Base-by-base conservation (phyloP, 2,113 vertebrate species). In the Bubo bubo region DNA sequence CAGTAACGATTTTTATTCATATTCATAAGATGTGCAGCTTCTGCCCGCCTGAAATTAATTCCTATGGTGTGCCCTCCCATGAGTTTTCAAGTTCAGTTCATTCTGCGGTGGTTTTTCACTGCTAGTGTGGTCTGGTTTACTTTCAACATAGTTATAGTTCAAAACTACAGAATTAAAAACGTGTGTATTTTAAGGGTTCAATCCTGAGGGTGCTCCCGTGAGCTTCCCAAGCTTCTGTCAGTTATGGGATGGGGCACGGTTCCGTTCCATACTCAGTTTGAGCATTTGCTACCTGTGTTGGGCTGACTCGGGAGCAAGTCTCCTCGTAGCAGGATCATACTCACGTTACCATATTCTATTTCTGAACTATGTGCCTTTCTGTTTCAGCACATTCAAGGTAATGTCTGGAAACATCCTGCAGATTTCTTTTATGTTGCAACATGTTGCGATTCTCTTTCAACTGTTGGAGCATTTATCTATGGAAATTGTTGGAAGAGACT, bases 261-360 rank as follows among this genome's bases (percentile, higher is more conserved):
- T 56, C 1, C 24, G 8, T 70, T 5, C 5, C 32, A 3, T 4
- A 2, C 6, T 17, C 2, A 7, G n/a, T 21, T 35, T 37, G 32
- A 11, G 60, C 18, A 1, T 12, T 41, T 52, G 41, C 39, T 67
- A 34, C 47, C 75, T 16, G n/a, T 19, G 18, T 12, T 28, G 47
- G 28, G 55, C 86, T 79, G 70, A 37, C 37, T 41, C 9, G 1
- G 60, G 52, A 81, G 50, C 64, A 23, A 6, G 18, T 26, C 34
- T 76, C 16, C 35, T 67, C 27, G 3, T 22, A 12, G 30, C 76
- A 49, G 43, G 41, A 21, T 37, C 14, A 0, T 22, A 8, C n/a
- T 27, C 1, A 2, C 14, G 0, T 43, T 47, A 24, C 41, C 8
- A 1, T 16, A 13, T 28, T 1, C 37, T 71, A 59, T 30, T 71